Evolutionary conservation across 2,888 invertebrate genomes (phyloP).

Genomic region (Athalia circularis): DNA sequence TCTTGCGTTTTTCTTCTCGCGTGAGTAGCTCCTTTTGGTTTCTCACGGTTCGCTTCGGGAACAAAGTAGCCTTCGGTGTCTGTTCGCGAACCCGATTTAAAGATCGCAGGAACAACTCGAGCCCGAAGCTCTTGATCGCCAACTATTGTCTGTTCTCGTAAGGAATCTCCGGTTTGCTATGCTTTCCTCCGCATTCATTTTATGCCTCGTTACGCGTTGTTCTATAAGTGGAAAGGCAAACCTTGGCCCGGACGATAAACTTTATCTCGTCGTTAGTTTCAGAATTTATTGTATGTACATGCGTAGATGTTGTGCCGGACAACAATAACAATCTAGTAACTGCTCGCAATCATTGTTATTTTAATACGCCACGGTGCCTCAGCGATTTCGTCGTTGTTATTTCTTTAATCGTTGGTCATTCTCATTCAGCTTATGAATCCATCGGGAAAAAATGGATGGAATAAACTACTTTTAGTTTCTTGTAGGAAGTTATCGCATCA

Average conservation of each 20-base stretch:
- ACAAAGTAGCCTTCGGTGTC: neutral
- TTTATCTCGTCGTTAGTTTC: constrained; percentile 8
- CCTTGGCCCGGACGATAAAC: constrained; percentile 42
- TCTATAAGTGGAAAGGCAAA: neutral
- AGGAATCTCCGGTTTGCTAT: neutral
- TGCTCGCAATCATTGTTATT: constrained; percentile 19
- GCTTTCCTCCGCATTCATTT: neutral
- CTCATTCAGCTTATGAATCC: neutral
- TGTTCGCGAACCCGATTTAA: constrained; percentile 24
- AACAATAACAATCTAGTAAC: neutral
- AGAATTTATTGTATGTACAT: neutral
- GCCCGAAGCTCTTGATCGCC: neutral
- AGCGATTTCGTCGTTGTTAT: neutral
- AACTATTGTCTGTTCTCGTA: neutral
- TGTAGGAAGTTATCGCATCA: too few species aligned
- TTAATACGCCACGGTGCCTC: neutral
- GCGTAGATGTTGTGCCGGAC: neutral
- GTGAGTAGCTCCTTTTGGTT: neutral
- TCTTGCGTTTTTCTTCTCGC: too few species aligned
- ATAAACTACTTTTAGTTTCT: too few species aligned
- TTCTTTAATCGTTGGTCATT: neutral
- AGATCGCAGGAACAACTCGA: constrained; percentile 3
- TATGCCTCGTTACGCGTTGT: neutral
- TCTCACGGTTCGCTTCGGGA: constrained; percentile 20
- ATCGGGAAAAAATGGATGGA: too few species aligned